Evolutionary conservation across 2,888 invertebrate species (phyloP).

Genomic region (Drosophila kanekoi): DNA sequence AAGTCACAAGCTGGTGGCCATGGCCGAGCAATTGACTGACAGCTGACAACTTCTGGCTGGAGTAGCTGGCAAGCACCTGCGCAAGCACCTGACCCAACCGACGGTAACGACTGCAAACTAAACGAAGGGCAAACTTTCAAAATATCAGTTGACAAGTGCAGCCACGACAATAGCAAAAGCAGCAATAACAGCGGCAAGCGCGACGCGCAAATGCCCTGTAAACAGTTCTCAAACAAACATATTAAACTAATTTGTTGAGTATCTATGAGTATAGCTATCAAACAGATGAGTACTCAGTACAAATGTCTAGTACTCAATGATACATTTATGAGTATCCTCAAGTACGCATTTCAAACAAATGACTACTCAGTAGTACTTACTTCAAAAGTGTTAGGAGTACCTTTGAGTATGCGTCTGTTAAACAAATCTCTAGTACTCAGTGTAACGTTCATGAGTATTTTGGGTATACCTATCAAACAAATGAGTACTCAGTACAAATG

Average conservation of each 20-base stretch:
- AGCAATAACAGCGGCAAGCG: neutral
- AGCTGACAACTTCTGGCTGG: conserved; percentile 12
- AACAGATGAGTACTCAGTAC: no score
- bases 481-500: no score
- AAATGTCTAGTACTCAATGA: no score
- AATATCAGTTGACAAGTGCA: conserved; percentile 37
- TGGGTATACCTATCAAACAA: no score
- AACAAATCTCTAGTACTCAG: no score
- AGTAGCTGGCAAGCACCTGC: conserved; percentile 18
- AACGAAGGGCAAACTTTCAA: conserved; percentile 35
- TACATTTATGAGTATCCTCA: no score
- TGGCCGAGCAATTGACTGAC: neutral
- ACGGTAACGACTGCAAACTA: conserved; percentile 23
- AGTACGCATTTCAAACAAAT: no score
- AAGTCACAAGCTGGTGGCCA: conserved; percentile 17
- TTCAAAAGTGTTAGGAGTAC: no score
- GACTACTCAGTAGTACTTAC: no score
- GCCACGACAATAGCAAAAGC: neutral
- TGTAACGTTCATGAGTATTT: no score
- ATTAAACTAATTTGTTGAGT: neutral
- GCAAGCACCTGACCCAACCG: conserved; percentile 4
- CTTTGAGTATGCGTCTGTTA: no score
- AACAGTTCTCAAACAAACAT: neutral
- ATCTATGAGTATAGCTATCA: no score
- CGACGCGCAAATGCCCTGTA: neutral